Evolutionary conservation across 2,797 vertebrate genomes (phyloP).

Genomic region (Coranthus polyacanthus): DNA sequence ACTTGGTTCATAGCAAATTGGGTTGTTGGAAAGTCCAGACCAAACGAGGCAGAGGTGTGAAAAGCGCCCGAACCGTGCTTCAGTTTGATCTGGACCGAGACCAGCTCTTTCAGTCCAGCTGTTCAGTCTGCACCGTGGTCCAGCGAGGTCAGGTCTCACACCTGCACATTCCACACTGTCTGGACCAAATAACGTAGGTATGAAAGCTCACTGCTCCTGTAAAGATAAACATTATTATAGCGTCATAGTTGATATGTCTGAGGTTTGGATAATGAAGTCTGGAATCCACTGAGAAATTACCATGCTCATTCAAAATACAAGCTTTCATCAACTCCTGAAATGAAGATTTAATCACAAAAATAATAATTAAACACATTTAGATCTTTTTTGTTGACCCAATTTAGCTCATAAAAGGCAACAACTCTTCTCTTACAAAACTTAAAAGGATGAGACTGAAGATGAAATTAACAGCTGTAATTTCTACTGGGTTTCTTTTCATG

Average conservation of each 20-base stretch:
- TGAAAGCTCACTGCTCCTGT: too few species aligned
- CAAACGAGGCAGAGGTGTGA: too few species aligned
- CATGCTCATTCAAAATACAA: not conserved
- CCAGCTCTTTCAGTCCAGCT: too few species aligned
- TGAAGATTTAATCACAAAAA: not conserved
- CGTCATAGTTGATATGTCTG: not conserved
- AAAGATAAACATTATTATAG: conserved; percentile 1
- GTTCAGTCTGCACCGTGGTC: too few species aligned
- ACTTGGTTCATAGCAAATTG: too few species aligned
- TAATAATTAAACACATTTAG: not conserved
- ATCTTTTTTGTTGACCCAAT: not conserved
- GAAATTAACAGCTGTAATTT: not conserved
- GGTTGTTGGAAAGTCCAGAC: too few species aligned
- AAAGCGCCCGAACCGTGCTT: too few species aligned
- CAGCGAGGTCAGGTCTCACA: too few species aligned
- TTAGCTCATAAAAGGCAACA: not conserved
- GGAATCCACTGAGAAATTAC: not conserved
- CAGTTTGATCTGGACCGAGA: too few species aligned
- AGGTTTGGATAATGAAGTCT: conserved; percentile 1
- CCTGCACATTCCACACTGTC: too few species aligned
- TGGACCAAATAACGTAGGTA: too few species aligned
- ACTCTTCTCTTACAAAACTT: not conserved
- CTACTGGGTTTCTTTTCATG: not conserved
- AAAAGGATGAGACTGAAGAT: too few species aligned
- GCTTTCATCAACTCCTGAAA: not conserved